Evolutionary conservation across 2,113 vertebrate genomes (phyloP).

Genomic region (Buteo buteo): DNA sequence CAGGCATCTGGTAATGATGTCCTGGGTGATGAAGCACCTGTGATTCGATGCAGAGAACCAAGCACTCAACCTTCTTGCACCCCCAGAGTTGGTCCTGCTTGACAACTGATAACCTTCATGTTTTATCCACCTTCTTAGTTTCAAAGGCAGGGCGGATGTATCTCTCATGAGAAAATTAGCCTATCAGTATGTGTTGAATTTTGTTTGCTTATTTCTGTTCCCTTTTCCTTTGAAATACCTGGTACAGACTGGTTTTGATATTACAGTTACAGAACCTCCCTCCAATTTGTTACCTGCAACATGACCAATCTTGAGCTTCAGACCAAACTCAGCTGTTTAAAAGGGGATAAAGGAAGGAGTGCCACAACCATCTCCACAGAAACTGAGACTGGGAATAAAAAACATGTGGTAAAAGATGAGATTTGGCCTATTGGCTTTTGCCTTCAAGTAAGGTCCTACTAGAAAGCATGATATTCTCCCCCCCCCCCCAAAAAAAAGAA

Average conservation of each 20-base stretch:
- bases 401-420: not conserved
- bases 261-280: not conserved
- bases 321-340: not conserved
- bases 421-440: not conserved
- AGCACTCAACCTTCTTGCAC: accelerated
- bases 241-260: not conserved
- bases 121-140: not conserved
- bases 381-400: not conserved
- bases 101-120: not conserved
- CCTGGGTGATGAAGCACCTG: not conserved
- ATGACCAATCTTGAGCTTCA: not conserved
- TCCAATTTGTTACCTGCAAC: not conserved
- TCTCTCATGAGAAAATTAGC: not conserved
- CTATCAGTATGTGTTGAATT: not conserved
- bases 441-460: not conserved
- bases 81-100: not conserved
- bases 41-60: not conserved
- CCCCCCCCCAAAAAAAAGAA: not conserved
- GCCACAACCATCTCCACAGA: not conserved
- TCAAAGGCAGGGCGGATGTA: not conserved
- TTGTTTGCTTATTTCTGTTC: not conserved
- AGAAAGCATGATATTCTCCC: not conserved
- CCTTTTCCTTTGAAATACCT: not conserved
- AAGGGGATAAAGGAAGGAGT: not conserved
- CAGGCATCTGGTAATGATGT: not conserved